Conservation (phyloP, 2,888 invertebrate genomes). For the Sphaeridia pumilis region DNA sequence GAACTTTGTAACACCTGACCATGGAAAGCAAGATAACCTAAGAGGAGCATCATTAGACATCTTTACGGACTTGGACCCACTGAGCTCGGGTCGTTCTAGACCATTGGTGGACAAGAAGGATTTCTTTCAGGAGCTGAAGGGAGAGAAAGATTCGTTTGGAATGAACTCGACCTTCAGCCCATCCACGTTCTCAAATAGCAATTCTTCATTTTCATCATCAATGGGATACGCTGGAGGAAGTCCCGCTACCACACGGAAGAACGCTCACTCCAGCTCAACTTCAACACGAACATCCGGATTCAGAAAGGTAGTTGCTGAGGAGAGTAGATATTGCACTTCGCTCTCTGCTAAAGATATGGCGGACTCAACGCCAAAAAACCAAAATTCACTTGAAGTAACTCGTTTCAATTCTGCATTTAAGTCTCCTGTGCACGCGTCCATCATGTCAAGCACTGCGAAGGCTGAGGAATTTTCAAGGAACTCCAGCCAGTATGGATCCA, state of each 20-base stretch:
- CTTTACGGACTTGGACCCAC: slow-evolving; percentile 84
- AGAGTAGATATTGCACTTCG: slow-evolving; percentile 9
- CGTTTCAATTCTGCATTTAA: slow-evolving; percentile 19
- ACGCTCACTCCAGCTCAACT: not conserved
- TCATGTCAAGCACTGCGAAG: slow-evolving; percentile 19
- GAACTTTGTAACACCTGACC: slow-evolving; percentile 17
- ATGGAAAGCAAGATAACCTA: slow-evolving; percentile 1
- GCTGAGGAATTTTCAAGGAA: slow-evolving; percentile 1
- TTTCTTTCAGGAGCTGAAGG: slow-evolving; percentile 86
- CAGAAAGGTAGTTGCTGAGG: not conserved
- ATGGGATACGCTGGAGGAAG: slow-evolving; percentile 6
- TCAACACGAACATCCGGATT: not conserved
- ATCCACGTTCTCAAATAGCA: slow-evolving; percentile 20
- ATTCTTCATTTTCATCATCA: slow-evolving; percentile 26
- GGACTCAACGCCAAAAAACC: slow-evolving; percentile 32
- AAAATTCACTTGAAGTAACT: slow-evolving; percentile 31
- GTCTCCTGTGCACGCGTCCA: slow-evolving; percentile 18
- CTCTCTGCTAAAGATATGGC: slow-evolving; percentile 35
- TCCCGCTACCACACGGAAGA: not conserved
- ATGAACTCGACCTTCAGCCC: slow-evolving; percentile 24
- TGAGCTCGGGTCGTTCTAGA: slow-evolving; percentile 72
- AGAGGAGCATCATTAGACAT: slow-evolving; percentile 48
- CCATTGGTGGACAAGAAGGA: slow-evolving; percentile 92
- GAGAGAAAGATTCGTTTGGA: slow-evolving; percentile 18
- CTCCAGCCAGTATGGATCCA: not conserved